A percentile compares a stretch with the other conserved stretches of the same genome.
Conservation (phyloP, 2,888 invertebrate species). For the Malthinus seriepunctatus region DNA sequence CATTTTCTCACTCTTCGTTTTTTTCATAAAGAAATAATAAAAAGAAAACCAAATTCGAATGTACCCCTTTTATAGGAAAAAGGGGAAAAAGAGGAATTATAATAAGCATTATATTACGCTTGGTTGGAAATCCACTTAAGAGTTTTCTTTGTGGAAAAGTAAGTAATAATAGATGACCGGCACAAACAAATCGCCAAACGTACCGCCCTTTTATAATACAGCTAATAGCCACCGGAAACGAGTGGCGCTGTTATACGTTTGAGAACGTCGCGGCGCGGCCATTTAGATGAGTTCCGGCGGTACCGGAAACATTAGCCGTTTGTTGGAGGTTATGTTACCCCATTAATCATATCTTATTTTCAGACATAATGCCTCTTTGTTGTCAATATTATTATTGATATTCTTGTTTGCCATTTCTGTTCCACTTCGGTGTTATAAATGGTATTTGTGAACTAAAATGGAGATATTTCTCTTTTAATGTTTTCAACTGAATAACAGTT, state of each 20-base stretch:
- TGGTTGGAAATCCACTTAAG: conserved; percentile 48
- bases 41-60: neutral
- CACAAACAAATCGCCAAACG: conserved; percentile 49
- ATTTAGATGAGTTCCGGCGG: conserved; percentile 54
- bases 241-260: conserved; percentile 45
- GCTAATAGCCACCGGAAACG: conserved; percentile 53
- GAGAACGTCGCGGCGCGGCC: conserved; percentile 43
- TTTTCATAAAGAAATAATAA: neutral
- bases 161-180: conserved; percentile 40
- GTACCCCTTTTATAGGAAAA: too few species aligned
- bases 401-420: conserved; percentile 53
- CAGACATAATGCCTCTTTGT: conserved; percentile 43
- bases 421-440: conserved; percentile 52
- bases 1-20: neutral
- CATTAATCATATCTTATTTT: conserved; percentile 55
- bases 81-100: conserved; percentile 25
- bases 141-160: conserved; percentile 35
- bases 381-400: conserved; percentile 54
- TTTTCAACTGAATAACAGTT: conserved; percentile 11
- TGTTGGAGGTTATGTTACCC: conserved; percentile 50
- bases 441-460: conserved; percentile 51
- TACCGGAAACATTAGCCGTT: conserved; percentile 55
- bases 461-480: conserved; percentile 47
- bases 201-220: conserved; percentile 53
- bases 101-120: conserved; percentile 46